Conservation (phyloP, 2,888 invertebrate species). For the Chironomus riparius region DNA sequence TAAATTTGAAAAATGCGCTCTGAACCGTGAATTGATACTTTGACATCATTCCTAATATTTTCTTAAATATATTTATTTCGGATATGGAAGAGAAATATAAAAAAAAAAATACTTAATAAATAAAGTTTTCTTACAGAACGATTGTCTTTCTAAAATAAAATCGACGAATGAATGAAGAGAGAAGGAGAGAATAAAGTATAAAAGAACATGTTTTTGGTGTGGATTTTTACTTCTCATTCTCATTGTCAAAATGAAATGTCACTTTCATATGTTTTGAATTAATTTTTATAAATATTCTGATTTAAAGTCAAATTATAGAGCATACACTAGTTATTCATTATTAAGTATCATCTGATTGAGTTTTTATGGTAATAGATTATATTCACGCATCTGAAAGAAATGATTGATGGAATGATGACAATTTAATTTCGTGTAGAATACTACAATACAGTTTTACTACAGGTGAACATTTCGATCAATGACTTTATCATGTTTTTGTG, state of each 20-base stretch:
- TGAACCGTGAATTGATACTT: too few relatives aligned
- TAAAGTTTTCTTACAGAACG: constrained; percentile 1
- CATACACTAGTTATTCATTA: not conserved
- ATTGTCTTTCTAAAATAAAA: constrained; percentile 3
- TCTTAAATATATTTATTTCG: not conserved
- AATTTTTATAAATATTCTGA: constrained; percentile 7
- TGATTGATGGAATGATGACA: too few relatives aligned
- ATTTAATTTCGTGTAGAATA: too few relatives aligned
- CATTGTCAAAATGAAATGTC: constrained; percentile 11
- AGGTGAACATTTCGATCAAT: too few relatives aligned
- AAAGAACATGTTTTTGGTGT: constrained; percentile 23
- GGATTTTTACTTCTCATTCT: constrained; percentile 5
- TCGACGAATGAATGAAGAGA: too few relatives aligned
- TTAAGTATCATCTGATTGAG: too few relatives aligned
- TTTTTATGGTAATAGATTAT: too few relatives aligned
- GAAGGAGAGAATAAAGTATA: not conserved
- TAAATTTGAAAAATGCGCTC: too few relatives aligned
- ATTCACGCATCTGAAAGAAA: too few relatives aligned
- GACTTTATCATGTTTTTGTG: too few relatives aligned
- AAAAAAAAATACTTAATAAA: not conserved
- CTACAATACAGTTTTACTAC: too few relatives aligned
- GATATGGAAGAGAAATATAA: constrained; percentile 1
- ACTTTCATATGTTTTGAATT: constrained; percentile 12
- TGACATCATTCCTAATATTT: too few relatives aligned
- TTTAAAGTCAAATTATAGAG: not conserved